Conservation (phyloP, 2,797 vertebrate species). For the Microctenopoma steveboyesi region DNA sequence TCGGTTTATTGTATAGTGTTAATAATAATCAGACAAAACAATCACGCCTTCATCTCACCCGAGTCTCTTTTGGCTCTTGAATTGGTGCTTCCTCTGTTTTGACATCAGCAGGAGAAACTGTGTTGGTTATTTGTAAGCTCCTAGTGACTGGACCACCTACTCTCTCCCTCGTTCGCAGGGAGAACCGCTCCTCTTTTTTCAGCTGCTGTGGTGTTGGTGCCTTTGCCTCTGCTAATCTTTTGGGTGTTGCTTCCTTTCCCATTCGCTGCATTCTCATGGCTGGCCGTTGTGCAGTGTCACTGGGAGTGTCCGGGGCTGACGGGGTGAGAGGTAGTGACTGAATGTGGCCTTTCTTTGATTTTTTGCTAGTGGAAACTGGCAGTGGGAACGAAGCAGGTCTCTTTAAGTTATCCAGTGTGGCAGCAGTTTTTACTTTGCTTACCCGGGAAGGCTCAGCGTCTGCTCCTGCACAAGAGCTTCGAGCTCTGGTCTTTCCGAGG, state of each 20-base stretch:
- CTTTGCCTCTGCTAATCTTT: slow-evolving; percentile 84
- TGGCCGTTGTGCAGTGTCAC: slow-evolving; percentile 79
- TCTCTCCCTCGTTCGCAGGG: slow-evolving; percentile 85
- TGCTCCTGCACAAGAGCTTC: slow-evolving; percentile 82
- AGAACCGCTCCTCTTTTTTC: slow-evolving; percentile 91
- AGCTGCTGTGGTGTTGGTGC: slow-evolving; percentile 64
- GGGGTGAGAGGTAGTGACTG: slow-evolving; percentile 72
- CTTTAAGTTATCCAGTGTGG: slow-evolving; percentile 71
- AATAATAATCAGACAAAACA: neutral
- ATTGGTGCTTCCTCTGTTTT: slow-evolving; percentile 86
- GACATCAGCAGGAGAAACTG: slow-evolving; percentile 81
- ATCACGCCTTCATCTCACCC: slow-evolving; percentile 72
- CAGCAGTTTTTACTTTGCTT: slow-evolving; percentile 80
- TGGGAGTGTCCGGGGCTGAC: slow-evolving; percentile 61
- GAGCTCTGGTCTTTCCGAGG: slow-evolving; percentile 92
- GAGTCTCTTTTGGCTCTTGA: slow-evolving; percentile 89
- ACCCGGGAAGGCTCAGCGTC: slow-evolving; percentile 64
- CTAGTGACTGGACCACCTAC: slow-evolving; percentile 92
- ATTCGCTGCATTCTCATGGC: slow-evolving; percentile 83
- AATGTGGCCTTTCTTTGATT: slow-evolving; percentile 79
- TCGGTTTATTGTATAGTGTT: neutral
- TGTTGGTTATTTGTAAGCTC: slow-evolving; percentile 89
- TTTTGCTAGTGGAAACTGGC: slow-evolving; percentile 68
- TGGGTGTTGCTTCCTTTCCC: slow-evolving; percentile 78
- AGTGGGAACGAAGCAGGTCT: slow-evolving; percentile 74